phyloP scores from a whole-genome alignment of 1,140 invertebrate genomes.

The Bombus difficillimus region DNA sequence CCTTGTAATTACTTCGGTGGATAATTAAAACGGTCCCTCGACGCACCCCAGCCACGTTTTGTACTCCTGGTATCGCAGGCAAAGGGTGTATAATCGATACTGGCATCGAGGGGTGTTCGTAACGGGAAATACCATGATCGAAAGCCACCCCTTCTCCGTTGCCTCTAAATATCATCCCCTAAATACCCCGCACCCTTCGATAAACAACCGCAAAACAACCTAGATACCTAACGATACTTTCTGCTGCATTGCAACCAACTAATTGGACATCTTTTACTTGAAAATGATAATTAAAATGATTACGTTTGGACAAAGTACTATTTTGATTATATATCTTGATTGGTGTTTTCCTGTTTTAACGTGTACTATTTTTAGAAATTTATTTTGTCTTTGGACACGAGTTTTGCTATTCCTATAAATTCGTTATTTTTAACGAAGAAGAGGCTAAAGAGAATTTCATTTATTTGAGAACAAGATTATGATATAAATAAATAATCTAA shows the following conservation, averaged over 20 bases:
- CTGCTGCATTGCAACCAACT: not conserved
- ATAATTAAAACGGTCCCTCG: slow-evolving; percentile 76
- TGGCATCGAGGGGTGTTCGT: slow-evolving; percentile 74
- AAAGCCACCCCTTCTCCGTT: slow-evolving; percentile 43
- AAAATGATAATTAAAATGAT: too few species aligned
- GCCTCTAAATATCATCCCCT: slow-evolving; percentile 59
- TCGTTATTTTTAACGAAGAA: too few species aligned
- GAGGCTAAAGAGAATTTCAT: too few species aligned
- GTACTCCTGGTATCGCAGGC: slow-evolving; percentile 35
- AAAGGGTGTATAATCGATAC: slow-evolving; percentile 80
- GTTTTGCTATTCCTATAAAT: too few species aligned
- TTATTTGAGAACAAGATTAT: too few species aligned
- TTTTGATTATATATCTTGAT: too few species aligned
- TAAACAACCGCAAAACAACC: slow-evolving; percentile 60
- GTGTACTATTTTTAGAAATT: too few species aligned
- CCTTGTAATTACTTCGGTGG: slow-evolving; percentile 74
- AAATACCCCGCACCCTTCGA: slow-evolving; percentile 66
- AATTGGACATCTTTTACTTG: not conserved
- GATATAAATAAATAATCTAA: too few species aligned
- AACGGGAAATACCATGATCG: slow-evolving; percentile 73
- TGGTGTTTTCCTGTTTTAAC: too few species aligned
- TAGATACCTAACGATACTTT: slow-evolving; percentile 44
- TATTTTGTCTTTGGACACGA: too few species aligned
- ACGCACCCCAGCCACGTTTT: slow-evolving; percentile 61
- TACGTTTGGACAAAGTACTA: too few species aligned